Evolutionary conservation across 2,113 vertebrate genomes (phyloP).

Genomic region (Semnopithecus entellus): DNA sequence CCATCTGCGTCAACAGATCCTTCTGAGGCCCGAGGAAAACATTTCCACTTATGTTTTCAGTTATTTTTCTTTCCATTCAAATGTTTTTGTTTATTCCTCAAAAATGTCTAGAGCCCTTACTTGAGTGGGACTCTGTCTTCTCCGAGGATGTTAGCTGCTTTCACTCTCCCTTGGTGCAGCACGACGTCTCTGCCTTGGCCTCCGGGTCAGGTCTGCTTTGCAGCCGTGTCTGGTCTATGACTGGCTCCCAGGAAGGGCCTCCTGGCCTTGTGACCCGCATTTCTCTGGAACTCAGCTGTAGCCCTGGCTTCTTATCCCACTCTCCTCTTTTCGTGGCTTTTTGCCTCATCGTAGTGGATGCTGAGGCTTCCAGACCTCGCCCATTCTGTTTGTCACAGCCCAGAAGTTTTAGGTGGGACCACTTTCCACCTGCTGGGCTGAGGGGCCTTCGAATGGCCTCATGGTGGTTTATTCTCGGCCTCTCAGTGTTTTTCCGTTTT

Average conservation of each 20-base stretch:
- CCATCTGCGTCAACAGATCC: not conserved
- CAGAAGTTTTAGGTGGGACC: not conserved
- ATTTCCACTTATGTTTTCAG: not conserved
- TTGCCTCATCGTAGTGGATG: not conserved
- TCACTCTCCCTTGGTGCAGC: not conserved
- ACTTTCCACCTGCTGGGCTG: not conserved
- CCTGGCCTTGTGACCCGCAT: not conserved
- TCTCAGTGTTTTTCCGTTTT: not conserved
- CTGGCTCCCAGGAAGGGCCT: not conserved
- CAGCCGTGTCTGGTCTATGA: not conserved
- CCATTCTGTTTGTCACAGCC: not conserved
- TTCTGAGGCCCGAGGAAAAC: not conserved
- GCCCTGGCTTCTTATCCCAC: not conserved
- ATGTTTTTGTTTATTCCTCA: not conserved
- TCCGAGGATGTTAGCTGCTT: fast-evolving
- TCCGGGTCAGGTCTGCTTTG: not conserved
- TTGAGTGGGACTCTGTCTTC: not conserved
- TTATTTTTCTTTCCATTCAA: not conserved
- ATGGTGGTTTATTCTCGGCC: not conserved
- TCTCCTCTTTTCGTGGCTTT: not conserved
- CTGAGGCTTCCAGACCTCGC: not conserved
- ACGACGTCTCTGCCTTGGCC: too few species aligned
- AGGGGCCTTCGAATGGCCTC: not conserved
- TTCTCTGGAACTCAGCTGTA: not conserved
- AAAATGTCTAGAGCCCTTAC: fast-evolving